Base-by-base conservation (phyloP, 1,140 invertebrate species). In the Drosophila melanica region DNA sequence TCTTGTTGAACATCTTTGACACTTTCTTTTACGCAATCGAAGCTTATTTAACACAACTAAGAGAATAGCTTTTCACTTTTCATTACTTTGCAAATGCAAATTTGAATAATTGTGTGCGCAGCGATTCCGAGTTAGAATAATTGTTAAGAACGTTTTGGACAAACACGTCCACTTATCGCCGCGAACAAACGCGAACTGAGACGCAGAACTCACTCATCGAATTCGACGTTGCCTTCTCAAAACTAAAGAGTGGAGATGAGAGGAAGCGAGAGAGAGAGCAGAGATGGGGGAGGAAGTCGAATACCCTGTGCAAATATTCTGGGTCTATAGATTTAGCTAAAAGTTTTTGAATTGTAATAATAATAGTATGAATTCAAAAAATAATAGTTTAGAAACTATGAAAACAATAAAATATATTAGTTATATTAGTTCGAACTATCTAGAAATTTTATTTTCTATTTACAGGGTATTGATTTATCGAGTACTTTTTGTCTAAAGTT, bases 1-100 rank as follows among this genome's bases (percentile, higher is more conserved):
- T 79, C 20, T 75, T 66, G 48, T 76, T 82, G 9, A 86, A 68
- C 71, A 73, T 82, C 7, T 33, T 71, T 16, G 11, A 16, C 37
- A 79, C 53, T 18, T 20, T 23, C 3, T 23, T 23, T 23, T n/a
- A 5, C n/a, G 4, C 55, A 42, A 42, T 23, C 6, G 11, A 47
- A 77, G 66, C 57, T 55, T 77, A n/a, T 18, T 68, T 12, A 14
- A 10, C 23, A 76, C 53, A 79, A 53, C 33, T 41, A 45, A 8
- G 9, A 1, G 37, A 35, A 18, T 18, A 11, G 4, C 16, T 20
- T 16, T 16, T 23, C 16, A 37, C 30, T 60, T 47, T 47, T 33
- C 55, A 58, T 58, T 27, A 58, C 55, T 58, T 58, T 18, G 18
- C 11, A 33, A 45, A 14, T 45, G 6, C 11, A 33, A 45, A 10